Evolutionary conservation across 2,797 vertebrate genomes (phyloP).

Genomic region (Orestias chungarensis): DNA sequence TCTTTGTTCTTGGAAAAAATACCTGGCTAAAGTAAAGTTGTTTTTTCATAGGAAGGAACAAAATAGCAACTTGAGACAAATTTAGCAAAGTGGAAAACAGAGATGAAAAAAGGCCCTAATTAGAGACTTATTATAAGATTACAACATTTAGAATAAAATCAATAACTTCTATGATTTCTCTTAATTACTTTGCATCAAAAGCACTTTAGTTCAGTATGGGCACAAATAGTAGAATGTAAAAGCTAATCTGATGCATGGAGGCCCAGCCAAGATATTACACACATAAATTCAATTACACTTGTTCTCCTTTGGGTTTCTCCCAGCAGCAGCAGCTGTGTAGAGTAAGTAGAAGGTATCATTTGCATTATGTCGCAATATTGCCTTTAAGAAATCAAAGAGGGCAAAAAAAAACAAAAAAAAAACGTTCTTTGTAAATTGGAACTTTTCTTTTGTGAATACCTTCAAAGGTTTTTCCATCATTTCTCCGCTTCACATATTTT

Average conservation of each 20-base stretch:
- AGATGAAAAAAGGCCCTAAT: slow-evolving; percentile 49
- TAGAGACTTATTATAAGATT: slow-evolving; percentile 44
- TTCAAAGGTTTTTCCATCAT: slow-evolving; percentile 18
- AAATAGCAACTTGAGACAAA: too few species aligned
- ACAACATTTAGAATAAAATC: slow-evolving; percentile 46
- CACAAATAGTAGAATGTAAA: neutral
- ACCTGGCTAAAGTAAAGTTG: too few species aligned
- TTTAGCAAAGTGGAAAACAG: too few species aligned
- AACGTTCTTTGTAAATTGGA: slow-evolving; percentile 14
- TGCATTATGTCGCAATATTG: slow-evolving; percentile 19
- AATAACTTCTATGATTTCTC: slow-evolving; percentile 33
- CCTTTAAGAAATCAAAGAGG: slow-evolving; percentile 38
- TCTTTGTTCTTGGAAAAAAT: too few species aligned
- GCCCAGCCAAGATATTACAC: neutral
- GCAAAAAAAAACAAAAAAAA: slow-evolving; percentile 5
- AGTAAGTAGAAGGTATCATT: neutral
- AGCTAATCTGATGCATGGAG: neutral
- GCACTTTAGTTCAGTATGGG: slow-evolving; percentile 4
- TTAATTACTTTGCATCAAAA: slow-evolving; percentile 12
- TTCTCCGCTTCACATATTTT: slow-evolving; percentile 25
- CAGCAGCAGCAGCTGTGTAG: slow-evolving; percentile 3
- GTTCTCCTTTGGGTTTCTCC: neutral
- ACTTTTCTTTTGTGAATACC: neutral
- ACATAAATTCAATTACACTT: slow-evolving; percentile 12
- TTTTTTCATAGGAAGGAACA: too few species aligned